Evolutionary conservation across 2,113 vertebrate species (phyloP).

Genomic region (Cyprichromis sp.): DNA sequence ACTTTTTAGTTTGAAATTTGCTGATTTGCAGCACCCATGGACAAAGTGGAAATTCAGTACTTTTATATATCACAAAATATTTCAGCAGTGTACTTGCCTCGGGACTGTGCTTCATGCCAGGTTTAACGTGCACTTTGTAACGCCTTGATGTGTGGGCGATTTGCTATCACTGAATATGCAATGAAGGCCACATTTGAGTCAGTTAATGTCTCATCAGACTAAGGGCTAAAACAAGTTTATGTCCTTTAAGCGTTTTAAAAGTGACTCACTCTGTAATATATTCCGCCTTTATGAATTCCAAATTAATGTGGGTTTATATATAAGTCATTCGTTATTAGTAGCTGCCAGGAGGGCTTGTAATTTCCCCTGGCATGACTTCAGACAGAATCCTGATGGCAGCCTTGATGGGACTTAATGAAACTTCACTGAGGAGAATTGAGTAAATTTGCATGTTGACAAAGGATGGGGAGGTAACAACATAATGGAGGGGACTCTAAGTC

Average conservation of each 20-base stretch:
- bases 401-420: conserved; percentile 29
- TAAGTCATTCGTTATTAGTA: conserved; percentile 44
- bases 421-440: conserved; percentile 18
- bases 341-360: conserved; percentile 37
- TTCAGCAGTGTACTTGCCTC: neutral
- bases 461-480: neutral
- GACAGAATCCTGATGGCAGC: conserved; percentile 40
- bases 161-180: neutral
- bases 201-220: conserved; percentile 32
- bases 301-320: conserved; percentile 47
- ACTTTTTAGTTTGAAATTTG: neutral
- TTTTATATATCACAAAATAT: neutral
- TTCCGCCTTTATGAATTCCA: conserved; percentile 47
- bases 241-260: conserved; percentile 27
- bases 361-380: conserved; percentile 51
- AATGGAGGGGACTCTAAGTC: neutral
- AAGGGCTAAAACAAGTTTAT: conserved; percentile 15
- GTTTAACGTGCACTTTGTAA: neutral
- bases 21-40: neutral
- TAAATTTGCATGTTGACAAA: conserved; percentile 48
- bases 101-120: neutral
- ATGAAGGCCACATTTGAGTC: neutral
- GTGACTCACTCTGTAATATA: conserved; percentile 30
- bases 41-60: neutral
- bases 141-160: conserved; percentile 1